A percentile compares a stretch with the other conserved stretches of the same genome.
Conservation (phyloP, 2,888 invertebrate genomes). For the Acrobasis repandana region DNA sequence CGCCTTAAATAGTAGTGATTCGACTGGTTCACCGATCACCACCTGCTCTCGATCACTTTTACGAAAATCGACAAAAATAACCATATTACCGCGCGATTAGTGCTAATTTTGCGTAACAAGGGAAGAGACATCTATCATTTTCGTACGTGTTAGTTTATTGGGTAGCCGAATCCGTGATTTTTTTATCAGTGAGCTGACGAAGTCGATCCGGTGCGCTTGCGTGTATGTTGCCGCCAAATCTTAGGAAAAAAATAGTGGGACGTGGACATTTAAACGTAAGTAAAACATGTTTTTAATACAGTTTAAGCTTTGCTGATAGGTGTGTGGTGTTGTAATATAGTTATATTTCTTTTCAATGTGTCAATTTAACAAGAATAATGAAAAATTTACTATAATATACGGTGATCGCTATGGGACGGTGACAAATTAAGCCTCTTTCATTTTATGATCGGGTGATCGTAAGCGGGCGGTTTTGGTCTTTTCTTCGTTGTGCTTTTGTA, state of each 20-base stretch:
- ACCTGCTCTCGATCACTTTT: too few species aligned
- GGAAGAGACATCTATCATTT: not conserved
- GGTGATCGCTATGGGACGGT: too few species aligned
- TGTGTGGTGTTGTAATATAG: not conserved
- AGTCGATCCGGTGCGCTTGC: conserved; percentile 2
- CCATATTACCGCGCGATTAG: not conserved
- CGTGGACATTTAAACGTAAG: not conserved
- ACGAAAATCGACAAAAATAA: too few species aligned
- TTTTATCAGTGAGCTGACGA: not conserved
- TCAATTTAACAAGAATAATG: too few species aligned
- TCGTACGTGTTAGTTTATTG: not conserved
- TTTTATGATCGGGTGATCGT: too few species aligned
- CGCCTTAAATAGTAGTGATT: too few species aligned
- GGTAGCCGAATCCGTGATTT: not conserved
- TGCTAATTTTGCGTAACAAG: not conserved
- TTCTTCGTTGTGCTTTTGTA: too few species aligned
- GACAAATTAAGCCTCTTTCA: too few species aligned
- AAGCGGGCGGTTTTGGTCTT: too few species aligned
- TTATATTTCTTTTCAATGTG: not conserved
- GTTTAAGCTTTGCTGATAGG: conserved; percentile 2
- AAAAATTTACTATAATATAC: too few species aligned
- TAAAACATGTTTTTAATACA: not conserved
- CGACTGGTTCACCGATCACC: too few species aligned
- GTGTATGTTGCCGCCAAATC: not conserved
- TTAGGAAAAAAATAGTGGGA: not conserved